Conservation (phyloP, 2,113 vertebrate species). For the Xiphophorus maculatus region DNA sequence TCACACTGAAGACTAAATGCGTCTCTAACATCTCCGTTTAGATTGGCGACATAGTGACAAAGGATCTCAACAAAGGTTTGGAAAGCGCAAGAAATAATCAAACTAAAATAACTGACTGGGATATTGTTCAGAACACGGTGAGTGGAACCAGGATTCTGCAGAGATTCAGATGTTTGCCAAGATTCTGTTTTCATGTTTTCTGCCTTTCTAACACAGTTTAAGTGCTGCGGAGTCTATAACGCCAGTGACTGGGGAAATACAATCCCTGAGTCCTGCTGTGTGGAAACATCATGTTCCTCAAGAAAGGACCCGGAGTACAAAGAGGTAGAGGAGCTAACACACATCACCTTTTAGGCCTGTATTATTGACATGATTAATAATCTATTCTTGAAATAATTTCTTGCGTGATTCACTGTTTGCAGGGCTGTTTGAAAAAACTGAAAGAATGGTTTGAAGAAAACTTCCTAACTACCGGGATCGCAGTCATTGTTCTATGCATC, state of each 20-base stretch:
- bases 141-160: not conserved
- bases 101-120: slow-evolving; percentile 56
- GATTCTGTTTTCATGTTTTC: not conserved
- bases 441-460: slow-evolving; percentile 55
- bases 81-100: fast-evolving
- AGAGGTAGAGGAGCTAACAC: slow-evolving; percentile 40
- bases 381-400: not conserved
- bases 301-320: too few relatives aligned
- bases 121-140: slow-evolving; percentile 58
- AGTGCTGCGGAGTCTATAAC: slow-evolving; percentile 73
- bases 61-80: slow-evolving; percentile 43
- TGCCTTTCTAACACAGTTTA: slow-evolving; percentile 49
- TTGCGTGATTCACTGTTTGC: not conserved
- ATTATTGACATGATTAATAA: not conserved
- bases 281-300: fast-evolving
- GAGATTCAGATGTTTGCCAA: not conserved
- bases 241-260: slow-evolving; percentile 39
- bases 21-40: slow-evolving; percentile 18
- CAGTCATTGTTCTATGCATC: slow-evolving; percentile 77
- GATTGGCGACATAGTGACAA: not conserved
- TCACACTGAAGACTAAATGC: not conserved
- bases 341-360: not conserved
- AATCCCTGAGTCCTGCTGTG: slow-evolving; percentile 43
- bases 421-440: slow-evolving; percentile 70
- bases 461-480: slow-evolving; percentile 73